These are phyloP conservation scores for Calameuta pallipes DNA, from an alignment of 2,888 invertebrate genomes.

Conservation along the genomic window DNA sequence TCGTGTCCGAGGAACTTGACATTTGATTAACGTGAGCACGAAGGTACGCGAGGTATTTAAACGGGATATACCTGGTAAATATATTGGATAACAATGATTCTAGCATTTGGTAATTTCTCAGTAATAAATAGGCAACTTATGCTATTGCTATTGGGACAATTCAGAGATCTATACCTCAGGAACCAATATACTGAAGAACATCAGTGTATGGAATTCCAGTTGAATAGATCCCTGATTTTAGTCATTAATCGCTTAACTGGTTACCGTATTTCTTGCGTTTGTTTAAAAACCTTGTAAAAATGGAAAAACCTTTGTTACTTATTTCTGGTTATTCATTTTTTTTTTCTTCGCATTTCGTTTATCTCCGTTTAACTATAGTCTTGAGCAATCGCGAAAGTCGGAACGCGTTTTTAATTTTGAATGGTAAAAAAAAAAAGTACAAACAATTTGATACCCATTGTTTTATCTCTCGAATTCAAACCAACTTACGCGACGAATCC, in stretches of 20 bases:
- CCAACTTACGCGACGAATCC: neutral
- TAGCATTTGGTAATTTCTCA: neutral
- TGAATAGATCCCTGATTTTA: neutral
- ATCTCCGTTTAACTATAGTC: neutral
- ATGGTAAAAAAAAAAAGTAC: neutral
- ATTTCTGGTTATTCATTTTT: neutral
- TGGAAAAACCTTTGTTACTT: neutral
- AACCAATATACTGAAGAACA: neutral
- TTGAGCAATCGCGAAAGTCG: neutral
- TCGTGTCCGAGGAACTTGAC: neutral
- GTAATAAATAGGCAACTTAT: neutral
- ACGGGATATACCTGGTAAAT: neutral
- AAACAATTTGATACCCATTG: neutral
- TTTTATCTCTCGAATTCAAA: neutral
- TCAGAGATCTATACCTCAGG: neutral
- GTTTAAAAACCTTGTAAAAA: conserved; percentile 11
- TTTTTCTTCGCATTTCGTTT: neutral
- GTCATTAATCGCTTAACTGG: neutral
- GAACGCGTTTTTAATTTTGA: neutral
- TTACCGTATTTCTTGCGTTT: neutral
- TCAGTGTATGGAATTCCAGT: neutral
- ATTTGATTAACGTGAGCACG: neutral
- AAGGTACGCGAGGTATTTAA: neutral
- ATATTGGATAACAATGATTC: neutral
- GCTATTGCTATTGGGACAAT: neutral